phyloP scores from a whole-genome alignment of 2,888 invertebrate genomes.

The Hofmannophila pseudospretella region DNA sequence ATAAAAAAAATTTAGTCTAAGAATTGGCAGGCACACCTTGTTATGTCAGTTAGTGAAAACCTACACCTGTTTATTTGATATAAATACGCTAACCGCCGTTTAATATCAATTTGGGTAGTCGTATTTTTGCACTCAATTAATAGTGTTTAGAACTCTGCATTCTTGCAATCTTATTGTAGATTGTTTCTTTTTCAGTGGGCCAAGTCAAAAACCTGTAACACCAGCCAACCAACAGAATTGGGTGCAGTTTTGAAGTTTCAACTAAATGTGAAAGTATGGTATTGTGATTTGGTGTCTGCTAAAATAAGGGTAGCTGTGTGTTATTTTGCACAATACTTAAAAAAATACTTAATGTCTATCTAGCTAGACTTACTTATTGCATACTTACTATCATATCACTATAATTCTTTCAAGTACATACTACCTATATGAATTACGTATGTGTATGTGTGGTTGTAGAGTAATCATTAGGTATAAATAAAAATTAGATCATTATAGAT shows the following conservation, averaged over 20 bases:
- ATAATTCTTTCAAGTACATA: constrained; percentile 14
- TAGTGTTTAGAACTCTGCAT: too few species aligned
- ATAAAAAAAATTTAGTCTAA: too few species aligned
- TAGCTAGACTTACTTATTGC: too few species aligned
- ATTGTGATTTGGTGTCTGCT: constrained; percentile 51
- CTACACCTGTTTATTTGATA: too few species aligned
- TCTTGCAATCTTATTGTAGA: too few species aligned
- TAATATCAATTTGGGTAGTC: too few species aligned
- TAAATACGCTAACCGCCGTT: too few species aligned
- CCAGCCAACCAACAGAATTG: constrained; percentile 69
- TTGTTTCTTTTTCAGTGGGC: constrained; percentile 45
- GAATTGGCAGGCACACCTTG: too few species aligned
- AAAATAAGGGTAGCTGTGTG: constrained; percentile 25
- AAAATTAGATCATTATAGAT: constrained; percentile 17
- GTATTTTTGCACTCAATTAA: too few species aligned
- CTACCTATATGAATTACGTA: constrained; percentile 3
- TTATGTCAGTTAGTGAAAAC: too few species aligned
- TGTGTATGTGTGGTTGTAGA: constrained; percentile 3
- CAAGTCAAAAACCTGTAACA: constrained; percentile 54
- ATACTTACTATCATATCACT: constrained; percentile 33
- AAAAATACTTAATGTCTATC: constrained; percentile 55
- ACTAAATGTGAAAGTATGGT: constrained; percentile 20
- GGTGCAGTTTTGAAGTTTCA: constrained; percentile 72
- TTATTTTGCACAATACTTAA: constrained; percentile 66
- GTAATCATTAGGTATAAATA: constrained; percentile 4